phyloP scores from a whole-genome alignment of 2,888 invertebrate genomes.

The Chymomyza caudatula region DNA sequence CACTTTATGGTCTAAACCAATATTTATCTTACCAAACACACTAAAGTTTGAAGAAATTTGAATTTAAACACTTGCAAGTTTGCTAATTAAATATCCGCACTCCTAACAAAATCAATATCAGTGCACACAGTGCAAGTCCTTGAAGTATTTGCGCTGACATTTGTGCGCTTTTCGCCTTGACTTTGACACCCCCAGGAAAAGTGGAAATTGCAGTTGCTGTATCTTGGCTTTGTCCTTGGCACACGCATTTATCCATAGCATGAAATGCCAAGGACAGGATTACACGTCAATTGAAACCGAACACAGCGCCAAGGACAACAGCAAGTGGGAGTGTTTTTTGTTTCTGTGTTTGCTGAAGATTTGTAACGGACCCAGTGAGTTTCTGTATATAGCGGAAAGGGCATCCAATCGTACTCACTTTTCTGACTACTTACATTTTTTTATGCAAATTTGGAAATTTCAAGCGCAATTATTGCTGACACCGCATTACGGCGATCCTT shows the following conservation, averaged over 20 bases:
- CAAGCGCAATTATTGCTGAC: slow-evolving; percentile 57
- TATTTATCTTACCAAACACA: no score
- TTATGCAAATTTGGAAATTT: slow-evolving; percentile 66
- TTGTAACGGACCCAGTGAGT: slow-evolving; percentile 20
- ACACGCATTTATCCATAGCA: slow-evolving; percentile 15
- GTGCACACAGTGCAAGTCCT: slow-evolving; percentile 38
- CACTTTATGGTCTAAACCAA: no score
- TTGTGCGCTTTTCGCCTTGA: slow-evolving; percentile 59
- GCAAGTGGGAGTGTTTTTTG: slow-evolving; percentile 19
- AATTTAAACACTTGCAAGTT: slow-evolving; percentile 40
- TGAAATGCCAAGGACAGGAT: slow-evolving; percentile 56
- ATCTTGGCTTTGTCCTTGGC: slow-evolving; percentile 52
- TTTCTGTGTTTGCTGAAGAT: slow-evolving; percentile 19
- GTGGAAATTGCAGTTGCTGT: slow-evolving; percentile 38
- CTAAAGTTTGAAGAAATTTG: slow-evolving; percentile 22
- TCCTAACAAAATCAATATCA: slow-evolving; percentile 59
- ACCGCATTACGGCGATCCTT: slow-evolving; percentile 5
- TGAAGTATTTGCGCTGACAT: slow-evolving; percentile 52
- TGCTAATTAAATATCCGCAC: slow-evolving; percentile 60
- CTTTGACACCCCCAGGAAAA: slow-evolving; percentile 44
- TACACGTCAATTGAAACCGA: slow-evolving; percentile 57
- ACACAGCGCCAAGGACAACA: slow-evolving; percentile 30
- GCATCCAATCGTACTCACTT: slow-evolving; percentile 22
- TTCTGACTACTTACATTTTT: slow-evolving; percentile 58
- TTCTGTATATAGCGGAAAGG: slow-evolving; percentile 2